Percentiles rank a stretch among this genome's conserved stretches.
Conservation (phyloP, 2,797 vertebrate species). For the Labeo calbasu region DNA sequence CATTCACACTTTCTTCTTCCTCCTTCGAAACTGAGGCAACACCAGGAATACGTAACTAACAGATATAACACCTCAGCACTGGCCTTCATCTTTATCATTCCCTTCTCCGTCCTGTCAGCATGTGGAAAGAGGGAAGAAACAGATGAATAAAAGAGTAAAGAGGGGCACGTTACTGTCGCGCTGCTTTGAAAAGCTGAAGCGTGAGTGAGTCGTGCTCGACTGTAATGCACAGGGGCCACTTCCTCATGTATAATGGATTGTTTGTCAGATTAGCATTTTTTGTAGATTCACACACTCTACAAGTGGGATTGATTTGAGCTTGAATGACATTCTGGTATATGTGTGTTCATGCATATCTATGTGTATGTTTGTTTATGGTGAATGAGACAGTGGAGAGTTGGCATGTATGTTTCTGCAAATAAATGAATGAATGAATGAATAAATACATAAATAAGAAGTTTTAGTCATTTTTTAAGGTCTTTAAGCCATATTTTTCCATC, state of each 20-base stretch:
- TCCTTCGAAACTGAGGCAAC: background rate
- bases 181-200: constrained; percentile 20
- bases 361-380: constrained; percentile 9
- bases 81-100: background rate
- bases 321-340: constrained; percentile 13
- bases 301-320: constrained; percentile 36
- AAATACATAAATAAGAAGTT: too few relatives aligned
- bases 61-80: constrained; percentile 1
- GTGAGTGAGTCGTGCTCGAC: background rate
- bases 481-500: too few relatives aligned
- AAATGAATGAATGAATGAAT: background rate
- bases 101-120: constrained; percentile 40
- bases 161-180: background rate
- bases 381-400: constrained; percentile 34
- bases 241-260: constrained; percentile 43
- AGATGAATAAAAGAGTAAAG: constrained; percentile 22
- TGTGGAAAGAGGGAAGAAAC: constrained; percentile 58
- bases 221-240: background rate
- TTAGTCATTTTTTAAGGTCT: too few relatives aligned
- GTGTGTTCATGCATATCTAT: constrained; percentile 7
- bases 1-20: constrained; percentile 49
- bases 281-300: constrained; percentile 15
- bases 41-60: background rate
- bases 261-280: constrained; percentile 33
- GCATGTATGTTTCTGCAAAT: constrained; percentile 38